Conservation (phyloP, 2,888 invertebrate genomes). For the Nematopogon swammerdamellus region DNA sequence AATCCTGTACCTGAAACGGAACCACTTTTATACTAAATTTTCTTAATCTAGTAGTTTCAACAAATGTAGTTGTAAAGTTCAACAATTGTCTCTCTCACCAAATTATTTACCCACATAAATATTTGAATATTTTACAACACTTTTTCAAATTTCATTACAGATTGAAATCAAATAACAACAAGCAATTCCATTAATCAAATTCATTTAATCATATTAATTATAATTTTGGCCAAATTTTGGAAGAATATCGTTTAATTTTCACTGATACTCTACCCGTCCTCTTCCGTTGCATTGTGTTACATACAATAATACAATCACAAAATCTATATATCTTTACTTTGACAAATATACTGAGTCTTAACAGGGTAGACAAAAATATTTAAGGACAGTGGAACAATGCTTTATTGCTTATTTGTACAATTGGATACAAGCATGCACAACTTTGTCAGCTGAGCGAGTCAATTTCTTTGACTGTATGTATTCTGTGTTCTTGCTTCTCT, state of each 20-base stretch:
- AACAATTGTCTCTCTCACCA: too few relatives aligned
- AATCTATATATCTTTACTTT: conserved; percentile 1
- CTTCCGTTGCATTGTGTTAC: neutral
- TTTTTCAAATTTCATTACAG: too few relatives aligned
- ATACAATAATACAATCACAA: conserved; percentile 5
- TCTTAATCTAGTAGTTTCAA: too few relatives aligned
- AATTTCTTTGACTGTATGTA: conserved; percentile 22
- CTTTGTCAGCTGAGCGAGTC: conserved; percentile 3
- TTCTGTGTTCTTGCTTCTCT: conserved; percentile 10
- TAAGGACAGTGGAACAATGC: neutral
- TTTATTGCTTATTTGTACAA: neutral
- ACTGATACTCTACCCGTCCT: neutral
- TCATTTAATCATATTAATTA: conserved; percentile 42
- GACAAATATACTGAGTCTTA: neutral
- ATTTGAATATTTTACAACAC: too few relatives aligned
- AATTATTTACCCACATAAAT: too few relatives aligned
- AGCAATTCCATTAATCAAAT: conserved; percentile 18
- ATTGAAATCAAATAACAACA: neutral
- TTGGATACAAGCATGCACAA: conserved; percentile 5
- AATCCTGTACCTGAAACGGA: too few relatives aligned
- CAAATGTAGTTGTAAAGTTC: too few relatives aligned
- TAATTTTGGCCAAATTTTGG: conserved; percentile 46
- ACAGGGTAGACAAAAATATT: neutral
- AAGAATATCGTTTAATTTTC: conserved; percentile 30
- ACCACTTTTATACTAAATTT: too few relatives aligned